A percentile compares a stretch with the other conserved stretches of the same genome.
Evolutionary conservation across 2,888 invertebrate species (phyloP).

Genomic region (Saturnia pavonia): DNA sequence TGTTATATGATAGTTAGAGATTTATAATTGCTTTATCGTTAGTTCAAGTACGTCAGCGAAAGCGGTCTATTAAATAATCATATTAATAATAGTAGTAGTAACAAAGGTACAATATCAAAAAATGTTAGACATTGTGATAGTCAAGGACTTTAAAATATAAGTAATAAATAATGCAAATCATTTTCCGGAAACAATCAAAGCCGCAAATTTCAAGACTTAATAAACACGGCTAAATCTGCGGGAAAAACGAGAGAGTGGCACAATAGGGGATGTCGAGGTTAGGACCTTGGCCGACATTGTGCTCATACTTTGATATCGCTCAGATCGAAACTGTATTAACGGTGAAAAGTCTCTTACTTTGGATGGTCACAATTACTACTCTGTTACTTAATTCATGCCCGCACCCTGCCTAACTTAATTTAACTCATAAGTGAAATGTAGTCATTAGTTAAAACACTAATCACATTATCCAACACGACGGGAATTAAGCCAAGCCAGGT

Average conservation of each 20-base stretch:
- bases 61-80: not conserved
- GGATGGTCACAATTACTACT: not conserved
- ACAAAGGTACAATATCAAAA: not conserved
- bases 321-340: constrained; percentile 53
- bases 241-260: constrained; percentile 54
- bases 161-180: not conserved
- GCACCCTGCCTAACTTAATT: not conserved
- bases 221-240: constrained; percentile 53
- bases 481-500: not conserved
- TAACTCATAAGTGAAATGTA: not conserved
- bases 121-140: not conserved
- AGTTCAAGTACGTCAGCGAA: not conserved
- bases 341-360: constrained; percentile 30
- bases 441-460: not conserved
- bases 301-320: constrained; percentile 39
- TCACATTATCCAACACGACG: not conserved
- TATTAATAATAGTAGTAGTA: not conserved
- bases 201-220: constrained; percentile 41
- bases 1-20: not conserved
- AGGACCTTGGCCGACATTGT: constrained; percentile 69
- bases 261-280: constrained; percentile 68
- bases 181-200: not conserved
- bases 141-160: not conserved
- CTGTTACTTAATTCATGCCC: not conserved
- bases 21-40: not conserved